Conservation (phyloP, 2,888 invertebrate genomes). For the Disparrhopalites patrizii region DNA sequence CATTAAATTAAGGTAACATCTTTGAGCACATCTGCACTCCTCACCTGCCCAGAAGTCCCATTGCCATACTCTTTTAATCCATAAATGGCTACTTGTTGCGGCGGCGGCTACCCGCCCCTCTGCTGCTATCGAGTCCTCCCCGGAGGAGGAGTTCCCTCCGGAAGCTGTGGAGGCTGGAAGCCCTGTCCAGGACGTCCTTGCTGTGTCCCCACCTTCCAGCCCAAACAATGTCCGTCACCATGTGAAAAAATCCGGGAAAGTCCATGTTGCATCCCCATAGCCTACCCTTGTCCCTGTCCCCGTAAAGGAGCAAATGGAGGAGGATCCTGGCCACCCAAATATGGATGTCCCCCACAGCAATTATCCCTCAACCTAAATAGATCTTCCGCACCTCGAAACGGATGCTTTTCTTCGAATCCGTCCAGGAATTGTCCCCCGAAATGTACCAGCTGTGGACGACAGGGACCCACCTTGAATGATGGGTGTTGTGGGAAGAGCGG, state of each 20-base stretch:
- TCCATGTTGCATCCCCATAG: conserved; percentile 10
- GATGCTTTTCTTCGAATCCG: neutral
- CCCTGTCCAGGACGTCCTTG: conserved; percentile 8
- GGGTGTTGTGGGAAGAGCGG: conserved; percentile 5
- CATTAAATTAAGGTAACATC: too few relatives aligned
- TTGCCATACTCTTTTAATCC: neutral
- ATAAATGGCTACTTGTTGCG: conserved; percentile 12
- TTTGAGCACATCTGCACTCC: neutral
- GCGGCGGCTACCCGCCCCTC: neutral
- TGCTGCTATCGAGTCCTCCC: neutral
- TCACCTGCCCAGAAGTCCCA: too few relatives aligned
- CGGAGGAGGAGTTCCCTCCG: neutral
- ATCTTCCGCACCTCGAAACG: neutral
- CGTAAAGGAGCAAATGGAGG: neutral
- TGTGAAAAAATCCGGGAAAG: neutral
- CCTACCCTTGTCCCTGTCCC: conserved; percentile 16
- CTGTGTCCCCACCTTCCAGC: conserved; percentile 9
- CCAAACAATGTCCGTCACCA: neutral
- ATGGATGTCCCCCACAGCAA: neutral
- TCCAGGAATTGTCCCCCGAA: conserved; percentile 3
- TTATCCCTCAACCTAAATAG: neutral
- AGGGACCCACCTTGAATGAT: neutral
- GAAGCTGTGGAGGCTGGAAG: conserved; percentile 5
- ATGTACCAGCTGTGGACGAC: conserved; percentile 7
- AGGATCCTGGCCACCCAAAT: neutral